Base-by-base conservation (phyloP, 2,888 invertebrate genomes). In the Drosophila parthenogenetica region DNA sequence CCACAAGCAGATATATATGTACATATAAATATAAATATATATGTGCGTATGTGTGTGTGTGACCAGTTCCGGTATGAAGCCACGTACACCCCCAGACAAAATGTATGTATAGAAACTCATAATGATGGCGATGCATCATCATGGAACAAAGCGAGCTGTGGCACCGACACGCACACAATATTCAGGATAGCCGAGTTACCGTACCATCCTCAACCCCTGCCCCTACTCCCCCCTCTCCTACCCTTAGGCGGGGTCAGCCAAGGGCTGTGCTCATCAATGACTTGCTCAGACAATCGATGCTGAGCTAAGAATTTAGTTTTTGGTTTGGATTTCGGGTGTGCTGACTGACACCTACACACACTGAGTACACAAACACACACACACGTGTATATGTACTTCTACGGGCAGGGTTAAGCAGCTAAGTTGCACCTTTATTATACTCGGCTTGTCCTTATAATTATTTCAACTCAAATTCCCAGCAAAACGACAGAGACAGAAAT, bases 91-190 rank as follows among this genome's bases (percentile, higher is more conserved):
- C 42, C 37, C 40, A 50, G 37, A 53, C 42, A 16, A 40, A 29
- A 17, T 54, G 39, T 45, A 49, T 72, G 81, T 87, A 67, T 83
- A 75, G 81, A 84, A 83, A 89, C 89, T 84, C 83, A 84, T 89
- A 84, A 84, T 84, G 85, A 89, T 78, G 89, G 81, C 70, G 87
- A 84, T 84, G 89, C 89, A 87, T 89, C 87, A 89, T 84, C 85
- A 62, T 78, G 78, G 81, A 84, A 84, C 89, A 84, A 84, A 87
- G 72, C 46, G 76, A 68, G 40, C 69, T 58, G 40, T 77, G 79
- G 76, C 68, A 71, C 70, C 89, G 87, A 89, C 89, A 89, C 78
- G 87, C 89, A 87, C 76, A 89, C 77, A 76, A 81, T 87, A 58
- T 73, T 69, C 63, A 59, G 59, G 58, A 37, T 63, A 45, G 73